Conservation (phyloP, 2,113 vertebrate species). For the Fregata magnificens region DNA sequence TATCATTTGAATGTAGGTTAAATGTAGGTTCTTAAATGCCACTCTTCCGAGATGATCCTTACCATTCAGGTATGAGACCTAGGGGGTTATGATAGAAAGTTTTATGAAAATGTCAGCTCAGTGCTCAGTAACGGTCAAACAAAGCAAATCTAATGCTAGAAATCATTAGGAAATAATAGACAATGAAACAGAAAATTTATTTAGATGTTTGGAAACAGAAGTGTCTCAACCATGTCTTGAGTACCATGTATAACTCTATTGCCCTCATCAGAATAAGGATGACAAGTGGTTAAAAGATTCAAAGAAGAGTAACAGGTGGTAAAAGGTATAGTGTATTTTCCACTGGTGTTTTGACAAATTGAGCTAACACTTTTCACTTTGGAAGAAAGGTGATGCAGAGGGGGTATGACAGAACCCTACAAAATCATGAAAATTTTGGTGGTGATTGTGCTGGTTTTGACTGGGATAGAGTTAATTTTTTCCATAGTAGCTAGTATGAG, state of each 20-base stretch:
- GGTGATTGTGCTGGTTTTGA: background rate
- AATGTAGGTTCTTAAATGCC: background rate
- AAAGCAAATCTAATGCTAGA: background rate
- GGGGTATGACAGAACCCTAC: rapidly evolving
- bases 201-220: background rate
- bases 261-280: background rate
- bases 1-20: background rate
- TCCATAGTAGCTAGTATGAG: background rate
- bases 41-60: background rate
- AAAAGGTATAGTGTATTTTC: background rate
- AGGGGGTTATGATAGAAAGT: background rate
- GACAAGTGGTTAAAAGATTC: background rate
- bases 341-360: background rate
- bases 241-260: background rate
- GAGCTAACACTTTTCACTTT: background rate
- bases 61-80: background rate
- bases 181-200: background rate
- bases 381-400: background rate
- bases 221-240: background rate
- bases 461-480: background rate
- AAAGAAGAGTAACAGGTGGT: rapidly evolving
- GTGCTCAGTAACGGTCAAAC: background rate
- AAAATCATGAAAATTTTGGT: background rate
- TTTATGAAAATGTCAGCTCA: background rate
- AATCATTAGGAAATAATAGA: background rate